phyloP scores from a whole-genome alignment of 2,888 invertebrate genomes.

The Megalurothrips usitatus region DNA sequence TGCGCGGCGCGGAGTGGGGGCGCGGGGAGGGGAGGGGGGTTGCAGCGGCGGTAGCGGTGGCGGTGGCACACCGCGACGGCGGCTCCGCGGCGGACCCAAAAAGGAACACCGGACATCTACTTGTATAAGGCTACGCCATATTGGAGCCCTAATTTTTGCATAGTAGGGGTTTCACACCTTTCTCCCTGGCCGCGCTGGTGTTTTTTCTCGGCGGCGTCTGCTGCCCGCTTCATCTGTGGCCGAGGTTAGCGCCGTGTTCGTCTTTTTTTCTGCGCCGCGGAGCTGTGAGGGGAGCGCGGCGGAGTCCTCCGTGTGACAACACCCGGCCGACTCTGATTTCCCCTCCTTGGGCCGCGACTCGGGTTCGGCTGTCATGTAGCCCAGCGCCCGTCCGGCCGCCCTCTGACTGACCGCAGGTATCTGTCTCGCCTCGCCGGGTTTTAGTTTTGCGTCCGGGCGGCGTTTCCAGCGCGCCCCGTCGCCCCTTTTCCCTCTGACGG shows the following conservation, averaged over 20 bases:
- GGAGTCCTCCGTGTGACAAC: not conserved
- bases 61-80: not conserved
- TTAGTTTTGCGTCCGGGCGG: no score
- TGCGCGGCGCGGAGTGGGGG: not conserved
- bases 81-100: slow-evolving; percentile 14
- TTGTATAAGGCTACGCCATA: slow-evolving; percentile 26
- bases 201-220: not conserved
- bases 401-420: not conserved
- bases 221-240: not conserved
- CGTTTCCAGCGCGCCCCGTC: not conserved
- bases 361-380: not conserved
- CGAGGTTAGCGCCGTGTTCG: not conserved
- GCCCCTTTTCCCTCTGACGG: not conserved
- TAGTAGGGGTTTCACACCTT: slow-evolving; percentile 2
- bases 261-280: not conserved
- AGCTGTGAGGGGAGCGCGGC: not conserved
- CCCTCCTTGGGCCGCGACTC: not conserved
- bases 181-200: not conserved
- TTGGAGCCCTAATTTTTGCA: slow-evolving; percentile 26
- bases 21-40: not conserved
- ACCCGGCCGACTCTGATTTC: not conserved
- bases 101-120: slow-evolving; percentile 26
- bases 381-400: not conserved
- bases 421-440: no score
- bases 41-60: not conserved